Conservation (phyloP, 2,113 vertebrate genomes). For the Crotalus helleri region DNA sequence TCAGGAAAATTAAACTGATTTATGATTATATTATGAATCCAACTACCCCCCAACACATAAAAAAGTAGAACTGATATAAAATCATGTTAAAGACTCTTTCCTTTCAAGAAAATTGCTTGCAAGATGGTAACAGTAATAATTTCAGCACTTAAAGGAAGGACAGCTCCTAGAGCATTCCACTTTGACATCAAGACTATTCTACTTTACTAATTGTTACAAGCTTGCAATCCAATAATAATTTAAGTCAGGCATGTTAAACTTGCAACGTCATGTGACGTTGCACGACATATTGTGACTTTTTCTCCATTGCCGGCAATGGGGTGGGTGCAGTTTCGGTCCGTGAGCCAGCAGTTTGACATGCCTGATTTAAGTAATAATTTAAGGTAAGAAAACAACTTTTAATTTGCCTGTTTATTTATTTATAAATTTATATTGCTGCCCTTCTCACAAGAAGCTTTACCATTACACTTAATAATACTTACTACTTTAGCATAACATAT, state of each 20-base stretch:
- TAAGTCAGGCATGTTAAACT: background rate
- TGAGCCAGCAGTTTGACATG: too few relatives aligned
- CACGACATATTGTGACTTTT: too few relatives aligned
- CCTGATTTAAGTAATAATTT: too few relatives aligned
- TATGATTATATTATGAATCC: background rate
- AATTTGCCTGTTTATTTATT: background rate
- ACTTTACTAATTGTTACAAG: background rate
- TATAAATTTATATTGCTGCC: background rate
- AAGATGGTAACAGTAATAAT: background rate
- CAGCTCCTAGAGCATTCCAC: background rate
- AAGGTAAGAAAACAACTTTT: background rate
- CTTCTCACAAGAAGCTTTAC: background rate
- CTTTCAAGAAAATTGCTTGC: background rate
- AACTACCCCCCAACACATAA: too few relatives aligned
- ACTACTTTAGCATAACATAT: background rate
- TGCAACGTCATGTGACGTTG: too few relatives aligned
- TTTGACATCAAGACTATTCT: background rate
- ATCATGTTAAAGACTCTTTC: background rate
- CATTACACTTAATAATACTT: background rate
- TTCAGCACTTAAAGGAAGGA: slow-evolving; percentile 9
- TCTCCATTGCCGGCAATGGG: too few relatives aligned
- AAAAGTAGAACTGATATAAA: background rate
- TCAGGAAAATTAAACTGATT: background rate
- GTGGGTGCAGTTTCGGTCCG: too few relatives aligned
- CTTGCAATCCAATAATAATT: background rate